These are phyloP conservation scores for Calephelis perditalis DNA, from an alignment of 2,888 invertebrate species.

Conservation along the genomic window DNA sequence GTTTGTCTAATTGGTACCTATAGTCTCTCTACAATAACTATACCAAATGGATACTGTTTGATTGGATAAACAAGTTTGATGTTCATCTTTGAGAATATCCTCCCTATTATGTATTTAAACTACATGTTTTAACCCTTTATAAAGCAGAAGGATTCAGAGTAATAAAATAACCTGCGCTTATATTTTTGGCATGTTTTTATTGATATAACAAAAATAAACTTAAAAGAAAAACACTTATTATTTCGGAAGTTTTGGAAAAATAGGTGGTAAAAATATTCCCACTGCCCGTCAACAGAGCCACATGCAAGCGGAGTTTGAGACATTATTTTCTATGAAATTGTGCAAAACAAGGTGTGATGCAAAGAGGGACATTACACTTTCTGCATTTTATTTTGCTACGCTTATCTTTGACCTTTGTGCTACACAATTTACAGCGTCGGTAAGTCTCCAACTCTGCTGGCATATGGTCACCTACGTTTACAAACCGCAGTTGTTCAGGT, in stretches of 20 bases:
- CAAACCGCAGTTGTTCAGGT: conserved; percentile 28
- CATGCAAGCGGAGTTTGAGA: conserved; percentile 17
- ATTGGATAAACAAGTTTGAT: too few species aligned
- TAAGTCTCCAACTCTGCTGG: conserved; percentile 22
- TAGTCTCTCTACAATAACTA: too few species aligned
- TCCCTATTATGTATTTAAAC: too few species aligned
- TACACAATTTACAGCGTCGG: conserved; percentile 30
- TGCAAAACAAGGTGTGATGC: conserved; percentile 25
- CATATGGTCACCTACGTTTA: conserved; percentile 32
- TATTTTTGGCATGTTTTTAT: conserved; percentile 22
- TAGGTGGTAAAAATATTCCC: conserved; percentile 25
- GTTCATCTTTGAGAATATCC: too few species aligned
- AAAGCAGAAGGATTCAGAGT: conserved; percentile 17
- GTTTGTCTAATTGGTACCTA: too few species aligned
- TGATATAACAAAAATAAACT: conserved; percentile 20
- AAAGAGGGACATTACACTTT: conserved; percentile 24
- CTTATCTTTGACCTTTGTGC: conserved; percentile 28
- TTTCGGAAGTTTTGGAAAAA: conserved; percentile 21
- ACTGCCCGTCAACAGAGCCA: conserved; percentile 19
- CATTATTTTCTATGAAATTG: conserved; percentile 23
- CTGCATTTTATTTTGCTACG: conserved; percentile 25
- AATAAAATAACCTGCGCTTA: conserved; percentile 19
- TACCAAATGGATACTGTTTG: too few species aligned
- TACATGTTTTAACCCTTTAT: conserved; percentile 16
- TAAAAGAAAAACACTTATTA: conserved; percentile 9